phyloP scores from a whole-genome alignment of 2,888 invertebrate genomes.

The Perizoma flavofasciatum region DNA sequence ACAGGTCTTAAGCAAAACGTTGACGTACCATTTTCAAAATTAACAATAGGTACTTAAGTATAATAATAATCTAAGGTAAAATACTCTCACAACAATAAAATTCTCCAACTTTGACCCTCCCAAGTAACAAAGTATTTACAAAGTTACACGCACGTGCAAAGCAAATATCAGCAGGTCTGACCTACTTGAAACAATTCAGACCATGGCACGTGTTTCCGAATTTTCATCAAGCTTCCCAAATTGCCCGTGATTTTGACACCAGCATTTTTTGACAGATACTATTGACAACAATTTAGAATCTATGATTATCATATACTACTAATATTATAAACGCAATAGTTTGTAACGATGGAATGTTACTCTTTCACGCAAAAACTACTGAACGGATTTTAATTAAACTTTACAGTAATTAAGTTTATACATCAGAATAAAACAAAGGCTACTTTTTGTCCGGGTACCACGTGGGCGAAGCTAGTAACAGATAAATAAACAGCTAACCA shows the following conservation, averaged over 20 bases:
- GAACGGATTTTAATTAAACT: constrained; percentile 1
- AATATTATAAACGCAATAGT: background rate
- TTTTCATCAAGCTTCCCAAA: background rate
- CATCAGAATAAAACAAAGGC: background rate
- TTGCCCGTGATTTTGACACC: no score
- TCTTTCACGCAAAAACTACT: constrained; percentile 3
- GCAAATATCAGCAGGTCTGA: constrained; percentile 13
- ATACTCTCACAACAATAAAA: constrained; percentile 1
- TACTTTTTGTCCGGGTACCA: no score
- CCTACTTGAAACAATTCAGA: constrained; percentile 11
- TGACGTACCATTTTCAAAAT: background rate
- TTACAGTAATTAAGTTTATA: background rate
- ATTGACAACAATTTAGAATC: no score
- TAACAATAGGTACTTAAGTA: background rate
- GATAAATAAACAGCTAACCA: no score
- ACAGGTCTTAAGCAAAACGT: background rate
- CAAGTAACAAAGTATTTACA: constrained; percentile 16
- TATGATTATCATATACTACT: background rate
- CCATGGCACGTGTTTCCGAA: constrained; percentile 8
- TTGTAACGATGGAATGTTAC: background rate
- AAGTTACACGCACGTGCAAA: constrained; percentile 11
- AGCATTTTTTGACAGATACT: no score
- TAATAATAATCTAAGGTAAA: background rate
- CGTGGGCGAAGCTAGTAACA: no score
- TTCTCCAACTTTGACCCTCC: constrained; percentile 7